Evolutionary conservation across 2,888 invertebrate genomes (phyloP).

Genomic region (Hemaris fuciformis): DNA sequence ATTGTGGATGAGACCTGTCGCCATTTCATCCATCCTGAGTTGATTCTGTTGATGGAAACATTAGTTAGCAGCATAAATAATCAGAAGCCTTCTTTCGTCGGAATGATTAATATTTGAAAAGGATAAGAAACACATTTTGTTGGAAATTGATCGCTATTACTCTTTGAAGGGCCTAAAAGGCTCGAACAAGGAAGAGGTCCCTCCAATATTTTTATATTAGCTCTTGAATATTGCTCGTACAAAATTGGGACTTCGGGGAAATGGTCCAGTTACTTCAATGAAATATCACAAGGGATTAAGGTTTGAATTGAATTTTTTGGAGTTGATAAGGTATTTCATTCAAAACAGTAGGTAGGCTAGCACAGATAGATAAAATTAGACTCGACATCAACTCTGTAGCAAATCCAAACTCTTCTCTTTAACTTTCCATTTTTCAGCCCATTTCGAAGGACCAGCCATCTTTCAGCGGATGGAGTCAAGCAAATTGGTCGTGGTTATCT

Average conservation of each 20-base stretch:
- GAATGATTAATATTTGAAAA: conserved; percentile 2
- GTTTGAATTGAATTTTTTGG: conserved; percentile 41
- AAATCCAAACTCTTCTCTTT: no score
- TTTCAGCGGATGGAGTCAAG: no score
- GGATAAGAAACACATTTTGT: conserved; percentile 1
- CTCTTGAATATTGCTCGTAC: conserved; percentile 51
- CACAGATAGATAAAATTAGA: no score
- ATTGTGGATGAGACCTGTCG: no score
- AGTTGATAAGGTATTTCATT: neutral
- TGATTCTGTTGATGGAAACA: no score
- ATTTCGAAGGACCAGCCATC: no score
- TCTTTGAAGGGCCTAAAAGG: conserved; percentile 42
- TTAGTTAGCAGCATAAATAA: neutral
- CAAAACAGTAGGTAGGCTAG: no score
- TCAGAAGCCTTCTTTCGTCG: neutral
- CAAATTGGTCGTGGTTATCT: no score
- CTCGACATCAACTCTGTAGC: no score
- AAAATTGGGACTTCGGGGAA: conserved; percentile 43
- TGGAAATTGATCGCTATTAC: conserved; percentile 28
- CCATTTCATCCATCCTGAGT: no score
- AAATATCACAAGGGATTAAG: conserved; percentile 42
- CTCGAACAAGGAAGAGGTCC: conserved; percentile 29
- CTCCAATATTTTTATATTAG: conserved; percentile 57
- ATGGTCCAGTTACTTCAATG: conserved; percentile 39
- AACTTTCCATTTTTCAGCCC: no score